These are phyloP conservation scores for Monopis laevigella DNA, from an alignment of 2,888 invertebrate species.

Conservation along the genomic window DNA sequence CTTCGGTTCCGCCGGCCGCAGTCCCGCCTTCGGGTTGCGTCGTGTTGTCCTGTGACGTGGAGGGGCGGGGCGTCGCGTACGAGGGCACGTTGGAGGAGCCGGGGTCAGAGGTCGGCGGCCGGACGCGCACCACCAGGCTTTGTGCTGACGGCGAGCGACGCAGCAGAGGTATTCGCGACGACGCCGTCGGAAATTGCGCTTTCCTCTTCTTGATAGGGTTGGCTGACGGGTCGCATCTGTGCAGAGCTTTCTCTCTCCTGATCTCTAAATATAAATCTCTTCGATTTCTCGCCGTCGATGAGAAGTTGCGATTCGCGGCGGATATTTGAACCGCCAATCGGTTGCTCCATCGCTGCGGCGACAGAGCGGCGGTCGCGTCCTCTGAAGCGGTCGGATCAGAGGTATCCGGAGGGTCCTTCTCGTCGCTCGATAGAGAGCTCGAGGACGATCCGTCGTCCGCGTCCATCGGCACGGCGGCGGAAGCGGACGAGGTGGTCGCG, in stretches of 20 bases:
- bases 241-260: constrained; percentile 47
- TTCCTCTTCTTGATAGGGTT: constrained; percentile 45
- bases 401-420: too few species aligned
- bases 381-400: too few species aligned
- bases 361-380: too few species aligned
- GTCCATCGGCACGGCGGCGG: too few species aligned
- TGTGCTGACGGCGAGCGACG: constrained; percentile 23
- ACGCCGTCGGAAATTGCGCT: constrained; percentile 38
- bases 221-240: constrained; percentile 46
- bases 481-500: too few species aligned
- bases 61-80: too few species aligned
- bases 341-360: constrained; percentile 48
- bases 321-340: constrained; percentile 57
- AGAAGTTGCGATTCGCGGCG: constrained; percentile 53
- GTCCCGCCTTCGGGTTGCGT: neutral
- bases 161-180: constrained; percentile 46
- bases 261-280: constrained; percentile 47
- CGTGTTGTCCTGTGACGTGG: too few species aligned
- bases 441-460: too few species aligned
- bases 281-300: constrained; percentile 44
- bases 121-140: too few species aligned
- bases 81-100: too few species aligned
- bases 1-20: neutral
- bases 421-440: too few species aligned
- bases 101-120: too few species aligned